Evolutionary conservation across 37 sponge, comb jelly and placozoan species (phyloP).

Genomic region (Ephydatia muelleri): DNA sequence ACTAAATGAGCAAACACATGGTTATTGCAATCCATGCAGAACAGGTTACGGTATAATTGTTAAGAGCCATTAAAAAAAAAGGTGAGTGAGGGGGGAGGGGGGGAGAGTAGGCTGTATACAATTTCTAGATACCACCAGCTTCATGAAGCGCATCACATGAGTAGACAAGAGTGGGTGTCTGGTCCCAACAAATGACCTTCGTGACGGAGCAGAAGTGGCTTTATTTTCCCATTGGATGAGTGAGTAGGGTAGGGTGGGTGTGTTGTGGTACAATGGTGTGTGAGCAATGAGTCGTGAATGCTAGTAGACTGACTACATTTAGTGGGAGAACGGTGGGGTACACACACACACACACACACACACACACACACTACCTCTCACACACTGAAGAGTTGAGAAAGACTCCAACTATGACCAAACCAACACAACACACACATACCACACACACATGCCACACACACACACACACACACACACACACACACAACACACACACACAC

Average conservation of each 20-base stretch:
- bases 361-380: neutral
- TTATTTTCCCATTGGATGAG: neutral
- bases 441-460: neutral
- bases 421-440: neutral
- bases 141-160: too few species aligned
- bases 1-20: too few species aligned
- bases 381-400: too few species aligned
- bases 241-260: neutral
- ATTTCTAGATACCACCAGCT: too few species aligned
- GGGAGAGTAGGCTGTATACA: too few species aligned
- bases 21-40: too few species aligned
- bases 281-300: neutral
- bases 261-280: neutral
- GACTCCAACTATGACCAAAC: too few species aligned
- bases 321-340: too few species aligned
- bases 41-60: too few species aligned
- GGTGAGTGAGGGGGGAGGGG: too few species aligned
- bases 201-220: neutral
- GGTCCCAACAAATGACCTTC: neutral
- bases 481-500: neutral
- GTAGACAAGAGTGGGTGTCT: neutral
- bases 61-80: too few species aligned
- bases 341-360: neutral
- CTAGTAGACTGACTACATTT: neutral
- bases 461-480: neutral